phyloP scores from a whole-genome alignment of 64 coral and sea anemone species.

The Montipora foliosa region DNA sequence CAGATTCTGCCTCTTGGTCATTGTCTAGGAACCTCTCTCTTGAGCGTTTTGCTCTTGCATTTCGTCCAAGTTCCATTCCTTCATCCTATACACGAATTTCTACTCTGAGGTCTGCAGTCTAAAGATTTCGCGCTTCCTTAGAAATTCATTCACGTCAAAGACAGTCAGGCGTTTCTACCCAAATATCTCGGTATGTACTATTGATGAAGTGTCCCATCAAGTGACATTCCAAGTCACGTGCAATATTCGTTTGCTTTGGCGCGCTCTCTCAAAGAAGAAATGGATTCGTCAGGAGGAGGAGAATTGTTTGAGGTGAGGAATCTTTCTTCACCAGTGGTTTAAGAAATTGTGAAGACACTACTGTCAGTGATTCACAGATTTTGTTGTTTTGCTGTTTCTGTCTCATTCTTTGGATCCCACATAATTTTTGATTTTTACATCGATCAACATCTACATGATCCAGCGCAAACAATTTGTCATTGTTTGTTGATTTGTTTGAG shows the following conservation, averaged over 20 bases:
- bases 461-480: too few species aligned
- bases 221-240: background rate
- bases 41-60: background rate
- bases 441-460: too few species aligned
- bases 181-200: background rate
- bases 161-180: background rate
- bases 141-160: background rate
- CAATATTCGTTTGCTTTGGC: background rate
- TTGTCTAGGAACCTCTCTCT: background rate
- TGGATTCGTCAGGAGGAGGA: slow-evolving; percentile 24
- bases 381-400: background rate
- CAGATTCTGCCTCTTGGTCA: background rate
- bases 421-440: too few species aligned
- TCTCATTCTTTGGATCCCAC: too few species aligned
- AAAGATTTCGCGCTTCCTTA: background rate
- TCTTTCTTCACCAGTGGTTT: too few species aligned
- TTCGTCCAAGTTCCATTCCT: background rate
- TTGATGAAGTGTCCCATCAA: background rate
- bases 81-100: background rate
- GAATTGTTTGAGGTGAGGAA: slow-evolving; percentile 27
- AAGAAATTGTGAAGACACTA: background rate
- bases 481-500: too few species aligned
- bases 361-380: background rate
- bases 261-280: slow-evolving; percentile 17
- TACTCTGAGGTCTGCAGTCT: background rate